Base-by-base conservation (phyloP, 2,888 invertebrate species). In the Campoletis raptor region DNA sequence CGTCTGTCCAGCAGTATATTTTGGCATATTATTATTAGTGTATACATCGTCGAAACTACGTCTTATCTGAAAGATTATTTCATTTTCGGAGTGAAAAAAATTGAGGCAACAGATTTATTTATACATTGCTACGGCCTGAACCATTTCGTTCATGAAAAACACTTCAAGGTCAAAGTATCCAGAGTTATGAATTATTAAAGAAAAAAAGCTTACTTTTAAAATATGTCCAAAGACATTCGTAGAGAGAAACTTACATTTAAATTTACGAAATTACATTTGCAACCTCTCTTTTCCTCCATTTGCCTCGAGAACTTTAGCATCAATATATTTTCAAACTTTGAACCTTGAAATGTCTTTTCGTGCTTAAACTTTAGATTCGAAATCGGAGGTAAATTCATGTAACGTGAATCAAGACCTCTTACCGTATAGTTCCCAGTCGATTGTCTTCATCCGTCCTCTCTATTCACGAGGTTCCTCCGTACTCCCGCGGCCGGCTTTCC, bases 371-470 rank as follows among this genome's bases (percentile, higher is more conserved):
- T 79, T 18, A 30, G 15, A 45, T 66, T 52, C 54, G 66, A 7
- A 48, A 77, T 61, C 61, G 45, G 24, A 64, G 77, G 40, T 77
- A 64, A 72, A 74, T 67, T 83, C 54, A 67, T 45, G 42, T 57
- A 73, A 73, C 77, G 36, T 18, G 48, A 78, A 78, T 66, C 72
- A 42, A 36, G 21, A 69, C 45, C 36, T 37, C 45, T 48, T 42
- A 52, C 30, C 40, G 30, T 18, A 69, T 70, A 70, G 37, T 54
- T 66, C 61, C 52, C 45, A 45, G 73, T 69, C 78, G 73, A 85
- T 82, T 78, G 73, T 78, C 78, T 67, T 40, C 67, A 57, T 78
- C 73, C 67, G 69, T 77, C 66, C 69, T 54, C 45, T 57, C 85
- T 52, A 82, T 83, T 86, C 83, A 66, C 45, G 72, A 80, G 70